Evolutionary conservation across 2,797 vertebrate species (phyloP).

Genomic region (Macrochelys suwanniensis): DNA sequence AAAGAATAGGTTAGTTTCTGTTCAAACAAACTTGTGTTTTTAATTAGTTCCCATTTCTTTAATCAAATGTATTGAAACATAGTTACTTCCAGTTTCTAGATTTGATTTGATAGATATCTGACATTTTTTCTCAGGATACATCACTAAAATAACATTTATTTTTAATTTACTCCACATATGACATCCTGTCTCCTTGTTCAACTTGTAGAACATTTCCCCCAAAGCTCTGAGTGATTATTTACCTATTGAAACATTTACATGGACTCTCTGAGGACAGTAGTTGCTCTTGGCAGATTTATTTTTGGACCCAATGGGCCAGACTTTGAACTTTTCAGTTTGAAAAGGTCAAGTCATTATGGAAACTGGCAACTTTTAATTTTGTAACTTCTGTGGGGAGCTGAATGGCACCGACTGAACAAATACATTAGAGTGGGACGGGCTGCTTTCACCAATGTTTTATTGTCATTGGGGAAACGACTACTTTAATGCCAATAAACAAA

Average conservation of each 20-base stretch:
- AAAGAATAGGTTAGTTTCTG: background rate
- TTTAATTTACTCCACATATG: conserved; percentile 48
- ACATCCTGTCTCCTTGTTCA: conserved; percentile 47
- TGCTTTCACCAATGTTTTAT: conserved; percentile 49
- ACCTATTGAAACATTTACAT: conserved; percentile 74
- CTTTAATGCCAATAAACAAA: conserved; percentile 74
- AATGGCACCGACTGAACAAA: conserved; percentile 70
- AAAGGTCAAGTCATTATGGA: conserved; percentile 74
- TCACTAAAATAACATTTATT: conserved; percentile 37
- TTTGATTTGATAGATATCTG: conserved; percentile 13
- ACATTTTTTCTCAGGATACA: conserved; percentile 40
- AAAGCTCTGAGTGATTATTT: conserved; percentile 63
- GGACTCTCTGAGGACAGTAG: conserved; percentile 46
- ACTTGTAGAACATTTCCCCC: conserved; percentile 44
- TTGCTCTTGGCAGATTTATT: conserved; percentile 66
- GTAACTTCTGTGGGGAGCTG: conserved; percentile 70
- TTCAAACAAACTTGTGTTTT: background rate
- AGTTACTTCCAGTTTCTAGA: conserved; percentile 19
- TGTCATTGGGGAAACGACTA: conserved; percentile 61
- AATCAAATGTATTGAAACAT: conserved; percentile 33
- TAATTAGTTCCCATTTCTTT: background rate
- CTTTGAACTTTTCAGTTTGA: conserved; percentile 69
- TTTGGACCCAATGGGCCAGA: conserved; percentile 19
- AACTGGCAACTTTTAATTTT: conserved; percentile 81
- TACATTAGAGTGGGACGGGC: conserved; percentile 68